Conservation (phyloP, 2,888 invertebrate genomes). For the Pterobdella sp. region DNA sequence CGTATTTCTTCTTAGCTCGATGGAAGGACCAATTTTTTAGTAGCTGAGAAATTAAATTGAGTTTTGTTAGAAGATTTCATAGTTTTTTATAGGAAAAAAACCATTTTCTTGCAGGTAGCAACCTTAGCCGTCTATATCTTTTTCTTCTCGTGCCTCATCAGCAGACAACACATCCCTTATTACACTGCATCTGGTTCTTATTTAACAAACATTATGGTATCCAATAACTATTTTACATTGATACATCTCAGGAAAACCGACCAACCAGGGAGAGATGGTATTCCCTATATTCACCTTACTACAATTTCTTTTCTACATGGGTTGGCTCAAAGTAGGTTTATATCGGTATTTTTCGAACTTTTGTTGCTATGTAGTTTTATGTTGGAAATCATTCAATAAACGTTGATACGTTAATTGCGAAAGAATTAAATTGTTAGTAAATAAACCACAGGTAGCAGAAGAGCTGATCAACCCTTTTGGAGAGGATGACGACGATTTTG, state of each 20-base stretch:
- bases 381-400: not conserved
- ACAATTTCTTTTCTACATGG: constrained; percentile 65
- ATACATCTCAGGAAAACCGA: constrained; percentile 39
- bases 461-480: constrained; percentile 51
- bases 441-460: constrained; percentile 48
- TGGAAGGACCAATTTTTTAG: not conserved
- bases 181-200: constrained; percentile 17
- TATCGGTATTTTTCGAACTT: not conserved
- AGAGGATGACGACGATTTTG: constrained; percentile 47
- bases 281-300: constrained; percentile 78
- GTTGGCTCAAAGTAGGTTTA: constrained; percentile 57
- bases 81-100: not conserved
- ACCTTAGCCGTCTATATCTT: constrained; percentile 81
- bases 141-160: constrained; percentile 77
- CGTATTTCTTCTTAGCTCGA: not conserved
- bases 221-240: not conserved
- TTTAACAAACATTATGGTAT: not conserved
- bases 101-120: constrained; percentile 70
- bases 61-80: not conserved
- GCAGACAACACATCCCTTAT: constrained; percentile 63
- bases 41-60: not conserved
- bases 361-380: not conserved
- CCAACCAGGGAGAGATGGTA: constrained; percentile 64
- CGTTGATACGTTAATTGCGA: not conserved
- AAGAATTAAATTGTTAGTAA: not conserved